Conservation (phyloP, 2,888 invertebrate genomes). For the Rutpela maculata region DNA sequence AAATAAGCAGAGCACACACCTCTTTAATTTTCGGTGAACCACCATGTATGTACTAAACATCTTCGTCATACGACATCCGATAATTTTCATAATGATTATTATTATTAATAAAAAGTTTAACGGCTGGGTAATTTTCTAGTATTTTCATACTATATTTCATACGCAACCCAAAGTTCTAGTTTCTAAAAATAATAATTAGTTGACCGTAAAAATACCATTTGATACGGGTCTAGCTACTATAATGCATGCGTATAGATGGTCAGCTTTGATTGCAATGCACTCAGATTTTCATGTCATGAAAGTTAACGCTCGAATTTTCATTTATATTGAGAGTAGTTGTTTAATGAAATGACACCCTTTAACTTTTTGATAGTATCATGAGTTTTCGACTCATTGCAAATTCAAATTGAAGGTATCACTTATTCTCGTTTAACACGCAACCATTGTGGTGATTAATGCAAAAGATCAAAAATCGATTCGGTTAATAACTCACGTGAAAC, state of each 20-base stretch:
- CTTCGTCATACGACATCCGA: too few species aligned
- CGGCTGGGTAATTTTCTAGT: too few species aligned
- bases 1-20: too few species aligned
- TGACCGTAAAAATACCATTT: not conserved
- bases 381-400: not conserved
- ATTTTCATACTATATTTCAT: too few species aligned
- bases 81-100: too few species aligned
- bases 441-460: constrained; percentile 2
- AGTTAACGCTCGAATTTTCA: not conserved
- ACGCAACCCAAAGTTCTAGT: too few species aligned
- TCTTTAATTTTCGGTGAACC: too few species aligned
- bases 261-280: not conserved
- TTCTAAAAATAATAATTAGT: too few species aligned
- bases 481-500: constrained; percentile 7
- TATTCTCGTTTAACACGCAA: not conserved
- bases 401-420: constrained; percentile 5
- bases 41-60: too few species aligned
- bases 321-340: not conserved
- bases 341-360: not conserved
- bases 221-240: not conserved
- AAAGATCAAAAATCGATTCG: not conserved
- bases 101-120: too few species aligned
- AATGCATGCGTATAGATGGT: not conserved
- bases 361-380: not conserved
- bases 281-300: not conserved